A percentile compares a stretch with the other conserved stretches of the same genome.
phyloP scores from a whole-genome alignment of 2,888 invertebrate genomes.

The Rutpela maculata region DNA sequence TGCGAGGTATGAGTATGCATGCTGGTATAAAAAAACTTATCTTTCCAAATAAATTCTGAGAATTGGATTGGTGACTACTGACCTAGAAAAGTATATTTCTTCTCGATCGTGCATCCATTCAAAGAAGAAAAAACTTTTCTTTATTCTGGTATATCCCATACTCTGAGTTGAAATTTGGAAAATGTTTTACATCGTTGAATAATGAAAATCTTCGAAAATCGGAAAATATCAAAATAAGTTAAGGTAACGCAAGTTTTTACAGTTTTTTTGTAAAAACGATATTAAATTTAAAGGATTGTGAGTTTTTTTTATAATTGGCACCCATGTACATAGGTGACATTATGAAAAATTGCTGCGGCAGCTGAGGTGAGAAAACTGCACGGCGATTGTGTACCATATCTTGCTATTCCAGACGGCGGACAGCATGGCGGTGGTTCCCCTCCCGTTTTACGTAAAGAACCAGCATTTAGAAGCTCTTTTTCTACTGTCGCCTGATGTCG shows the following conservation, averaged over 20 bases:
- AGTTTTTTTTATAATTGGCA: constrained; percentile 77
- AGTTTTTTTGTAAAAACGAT: background rate
- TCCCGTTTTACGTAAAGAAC: constrained; percentile 62
- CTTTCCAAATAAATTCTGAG: too few relatives aligned
- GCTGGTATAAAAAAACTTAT: too few relatives aligned
- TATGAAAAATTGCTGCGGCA: constrained; percentile 84
- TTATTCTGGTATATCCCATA: too few relatives aligned
- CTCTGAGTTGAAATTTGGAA: too few relatives aligned
- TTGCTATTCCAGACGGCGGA: constrained; percentile 64
- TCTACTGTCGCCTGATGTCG: constrained; percentile 89
- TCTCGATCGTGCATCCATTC: too few relatives aligned
- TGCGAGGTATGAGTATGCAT: too few relatives aligned
- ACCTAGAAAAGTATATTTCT: too few relatives aligned
- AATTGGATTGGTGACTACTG: too few relatives aligned
- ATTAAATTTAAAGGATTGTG: background rate
- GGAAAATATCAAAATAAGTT: too few relatives aligned
- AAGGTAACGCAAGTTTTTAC: background rate
- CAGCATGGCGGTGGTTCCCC: constrained; percentile 68
- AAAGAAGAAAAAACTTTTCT: too few relatives aligned
- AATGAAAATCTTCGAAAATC: too few relatives aligned
- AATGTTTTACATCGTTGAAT: too few relatives aligned
- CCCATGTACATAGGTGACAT: constrained; percentile 84
- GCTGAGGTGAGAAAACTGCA: constrained; percentile 83
- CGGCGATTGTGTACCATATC: constrained; percentile 71
- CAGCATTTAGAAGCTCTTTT: constrained; percentile 77